Evolutionary conservation across 2,888 invertebrate genomes (phyloP).

Genomic region (Eurytoma adleriae): DNA sequence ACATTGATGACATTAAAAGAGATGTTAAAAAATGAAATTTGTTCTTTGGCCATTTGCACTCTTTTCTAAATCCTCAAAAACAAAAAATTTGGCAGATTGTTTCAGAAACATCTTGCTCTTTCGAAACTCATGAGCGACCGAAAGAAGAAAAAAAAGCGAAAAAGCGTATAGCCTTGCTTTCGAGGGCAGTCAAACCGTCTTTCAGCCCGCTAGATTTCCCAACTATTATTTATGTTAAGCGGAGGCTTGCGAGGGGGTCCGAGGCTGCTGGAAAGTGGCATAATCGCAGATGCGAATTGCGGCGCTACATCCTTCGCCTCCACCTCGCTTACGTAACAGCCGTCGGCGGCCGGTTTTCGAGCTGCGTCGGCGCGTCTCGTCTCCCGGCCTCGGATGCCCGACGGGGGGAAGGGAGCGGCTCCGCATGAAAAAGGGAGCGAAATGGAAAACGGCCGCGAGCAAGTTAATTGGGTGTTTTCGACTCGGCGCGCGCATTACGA

Average conservation of each 20-base stretch:
- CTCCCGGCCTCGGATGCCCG: not conserved
- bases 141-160: too few relatives aligned
- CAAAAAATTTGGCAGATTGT: too few relatives aligned
- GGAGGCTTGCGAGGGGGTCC: conserved; percentile 54
- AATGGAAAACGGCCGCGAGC: not conserved
- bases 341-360: conserved; percentile 60
- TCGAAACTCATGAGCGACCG: too few relatives aligned
- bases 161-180: too few relatives aligned
- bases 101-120: too few relatives aligned
- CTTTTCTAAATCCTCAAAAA: too few relatives aligned
- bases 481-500: not conserved
- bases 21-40: not conserved
- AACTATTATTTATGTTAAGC: too few relatives aligned
- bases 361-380: not conserved
- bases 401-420: not conserved
- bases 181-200: too few relatives aligned
- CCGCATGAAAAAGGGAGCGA: not conserved
- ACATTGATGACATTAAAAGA: not conserved
- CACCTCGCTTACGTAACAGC: conserved; percentile 72
- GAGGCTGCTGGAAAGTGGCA: conserved; percentile 73
- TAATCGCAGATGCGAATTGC: conserved; percentile 72
- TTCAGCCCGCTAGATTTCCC: too few relatives aligned
- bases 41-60: too few relatives aligned
- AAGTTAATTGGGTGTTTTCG: not conserved
- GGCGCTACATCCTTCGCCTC: conserved; percentile 66